Evolutionary conservation across 2,797 vertebrate genomes (phyloP).

Genomic region (Lepus oiostolus): DNA sequence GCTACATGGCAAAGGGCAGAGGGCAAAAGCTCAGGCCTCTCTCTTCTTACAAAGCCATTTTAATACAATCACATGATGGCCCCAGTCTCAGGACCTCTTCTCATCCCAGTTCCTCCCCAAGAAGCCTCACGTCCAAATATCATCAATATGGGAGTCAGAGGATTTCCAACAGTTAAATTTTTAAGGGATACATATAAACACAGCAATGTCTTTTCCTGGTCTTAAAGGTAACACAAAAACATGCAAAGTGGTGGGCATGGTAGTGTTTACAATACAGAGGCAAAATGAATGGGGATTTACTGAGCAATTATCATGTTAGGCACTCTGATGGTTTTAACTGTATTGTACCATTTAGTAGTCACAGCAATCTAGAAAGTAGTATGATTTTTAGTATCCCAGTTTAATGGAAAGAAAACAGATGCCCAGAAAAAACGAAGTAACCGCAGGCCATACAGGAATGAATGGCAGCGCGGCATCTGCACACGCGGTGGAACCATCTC

Average conservation of each 20-base stretch:
- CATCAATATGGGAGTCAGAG: too few relatives aligned
- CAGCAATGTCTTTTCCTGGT: background rate
- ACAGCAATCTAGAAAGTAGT: background rate
- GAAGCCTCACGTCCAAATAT: background rate
- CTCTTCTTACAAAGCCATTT: background rate
- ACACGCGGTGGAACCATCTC: background rate
- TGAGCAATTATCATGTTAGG: background rate
- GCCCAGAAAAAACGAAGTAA: background rate
- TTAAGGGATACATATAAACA: background rate
- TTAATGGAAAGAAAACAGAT: background rate
- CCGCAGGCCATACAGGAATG: background rate
- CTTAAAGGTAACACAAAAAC: background rate
- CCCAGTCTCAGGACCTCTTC: background rate
- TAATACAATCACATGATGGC: background rate
- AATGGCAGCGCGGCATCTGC: background rate
- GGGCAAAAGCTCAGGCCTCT: background rate
- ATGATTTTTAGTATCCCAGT: background rate
- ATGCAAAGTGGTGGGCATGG: background rate
- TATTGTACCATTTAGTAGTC: background rate
- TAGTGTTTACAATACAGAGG: background rate
- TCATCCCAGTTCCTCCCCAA: background rate
- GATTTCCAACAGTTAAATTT: background rate
- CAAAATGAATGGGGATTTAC: background rate
- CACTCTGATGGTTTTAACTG: background rate
- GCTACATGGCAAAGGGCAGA: background rate